Percentiles rank a stretch among this genome's conserved stretches.
phyloP scores from a whole-genome alignment of 2,797 vertebrate species.

The Myotis vivesi region DNA sequence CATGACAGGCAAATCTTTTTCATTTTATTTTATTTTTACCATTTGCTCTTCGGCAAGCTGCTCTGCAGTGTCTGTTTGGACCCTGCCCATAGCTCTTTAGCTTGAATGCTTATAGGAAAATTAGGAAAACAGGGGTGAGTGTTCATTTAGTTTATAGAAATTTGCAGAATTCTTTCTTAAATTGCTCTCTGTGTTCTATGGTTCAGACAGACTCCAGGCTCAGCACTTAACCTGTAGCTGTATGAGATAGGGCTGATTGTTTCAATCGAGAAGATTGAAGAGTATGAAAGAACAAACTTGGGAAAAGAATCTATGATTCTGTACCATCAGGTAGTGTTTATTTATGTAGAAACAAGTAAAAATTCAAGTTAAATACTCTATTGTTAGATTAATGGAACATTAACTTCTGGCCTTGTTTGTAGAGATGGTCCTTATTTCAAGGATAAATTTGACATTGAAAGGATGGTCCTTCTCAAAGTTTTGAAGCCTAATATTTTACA shows the following conservation, averaged over 20 bases:
- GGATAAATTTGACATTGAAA: background rate
- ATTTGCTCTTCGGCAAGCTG: conserved; percentile 76
- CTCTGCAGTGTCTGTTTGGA: conserved; percentile 44
- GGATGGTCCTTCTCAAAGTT: background rate
- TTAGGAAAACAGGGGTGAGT: conserved; percentile 20
- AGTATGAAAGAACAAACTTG: background rate
- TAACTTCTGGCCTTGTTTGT: background rate
- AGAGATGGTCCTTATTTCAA: background rate
- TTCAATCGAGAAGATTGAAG: background rate
- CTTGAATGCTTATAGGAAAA: conserved; percentile 46
- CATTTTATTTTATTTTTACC: conserved; percentile 86
- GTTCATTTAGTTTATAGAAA: conserved; percentile 57
- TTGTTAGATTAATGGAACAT: background rate
- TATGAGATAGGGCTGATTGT: background rate
- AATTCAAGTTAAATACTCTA: background rate
- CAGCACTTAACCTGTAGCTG: background rate
- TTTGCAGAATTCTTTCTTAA: background rate
- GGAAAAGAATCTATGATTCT: conserved; percentile 9
- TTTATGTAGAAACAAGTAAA: conserved; percentile 19
- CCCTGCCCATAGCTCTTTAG: conserved; percentile 36
- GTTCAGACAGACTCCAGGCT: background rate
- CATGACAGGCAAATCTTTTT: conserved; percentile 84
- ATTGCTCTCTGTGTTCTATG: background rate
- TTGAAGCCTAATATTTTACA: conserved; percentile 21
- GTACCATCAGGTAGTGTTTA: background rate